A percentile compares a stretch with the other conserved stretches of the same genome.
phyloP scores from a whole-genome alignment of 2,888 invertebrate species.

The Lasius platythorax region DNA sequence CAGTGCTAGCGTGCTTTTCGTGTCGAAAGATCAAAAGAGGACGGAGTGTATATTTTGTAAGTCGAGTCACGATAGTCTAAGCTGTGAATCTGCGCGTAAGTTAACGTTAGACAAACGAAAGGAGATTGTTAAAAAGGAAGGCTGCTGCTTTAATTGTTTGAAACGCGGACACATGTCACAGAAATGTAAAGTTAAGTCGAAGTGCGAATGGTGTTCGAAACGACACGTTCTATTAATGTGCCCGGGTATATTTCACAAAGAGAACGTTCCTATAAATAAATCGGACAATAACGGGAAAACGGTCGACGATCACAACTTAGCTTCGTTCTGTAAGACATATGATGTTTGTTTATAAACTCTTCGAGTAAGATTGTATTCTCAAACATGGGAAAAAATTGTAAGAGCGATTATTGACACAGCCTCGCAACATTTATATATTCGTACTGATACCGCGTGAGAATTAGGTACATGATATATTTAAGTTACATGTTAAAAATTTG shows the following conservation, averaged over 20 bases:
- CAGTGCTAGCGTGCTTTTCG: conserved; percentile 48
- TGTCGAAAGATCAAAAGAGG: background rate
- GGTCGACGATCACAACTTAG: background rate
- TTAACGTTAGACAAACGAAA: background rate
- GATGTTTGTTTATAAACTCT: conserved; percentile 45
- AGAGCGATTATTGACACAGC: conserved; percentile 45
- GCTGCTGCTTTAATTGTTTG: background rate
- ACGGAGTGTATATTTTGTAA: conserved; percentile 67
- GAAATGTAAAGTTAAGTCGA: background rate
- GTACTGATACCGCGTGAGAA: background rate
- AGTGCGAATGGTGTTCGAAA: background rate
- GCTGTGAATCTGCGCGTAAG: conserved; percentile 1
- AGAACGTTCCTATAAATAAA: background rate
- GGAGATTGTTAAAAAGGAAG: background rate
- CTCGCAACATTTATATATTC: conserved; percentile 45
- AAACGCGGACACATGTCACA: background rate
- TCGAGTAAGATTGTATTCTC: conserved; percentile 4
- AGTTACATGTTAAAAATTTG: background rate
- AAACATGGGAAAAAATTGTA: conserved; percentile 11
- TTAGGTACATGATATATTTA: conserved; percentile 6
- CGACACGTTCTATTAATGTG: background rate
- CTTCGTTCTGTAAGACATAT: background rate
- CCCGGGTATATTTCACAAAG: background rate
- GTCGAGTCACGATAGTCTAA: conserved; percentile 46
- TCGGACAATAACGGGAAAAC: background rate